A percentile compares a stretch with the other conserved stretches of the same genome.
Evolutionary conservation across 1,140 invertebrate genomes (phyloP).

Genomic region (Callitettix versicolor): DNA sequence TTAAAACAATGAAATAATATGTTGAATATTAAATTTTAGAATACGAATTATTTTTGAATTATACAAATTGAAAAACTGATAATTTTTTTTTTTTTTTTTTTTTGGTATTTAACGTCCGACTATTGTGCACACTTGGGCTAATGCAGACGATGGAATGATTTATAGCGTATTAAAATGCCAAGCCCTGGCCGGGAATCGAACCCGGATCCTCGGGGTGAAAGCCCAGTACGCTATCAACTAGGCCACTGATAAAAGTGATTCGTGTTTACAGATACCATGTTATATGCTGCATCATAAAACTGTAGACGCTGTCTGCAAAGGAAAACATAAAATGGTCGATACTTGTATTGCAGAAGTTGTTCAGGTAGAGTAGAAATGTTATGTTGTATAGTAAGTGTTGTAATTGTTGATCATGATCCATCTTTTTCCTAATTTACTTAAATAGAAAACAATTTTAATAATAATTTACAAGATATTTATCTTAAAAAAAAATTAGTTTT

Average conservation of each 20-base stretch:
- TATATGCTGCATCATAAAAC: conserved; percentile 1
- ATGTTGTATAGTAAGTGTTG: neutral
- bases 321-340: neutral
- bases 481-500: neutral
- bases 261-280: neutral
- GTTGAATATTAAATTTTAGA: neutral
- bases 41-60: neutral
- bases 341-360: neutral
- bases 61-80: neutral
- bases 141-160: too few relatives aligned
- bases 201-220: too few relatives aligned
- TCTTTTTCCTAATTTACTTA: neutral
- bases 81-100: neutral
- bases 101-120: too few relatives aligned
- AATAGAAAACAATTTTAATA: neutral
- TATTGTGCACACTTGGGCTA: too few relatives aligned
- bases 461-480: neutral
- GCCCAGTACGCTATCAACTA: too few relatives aligned
- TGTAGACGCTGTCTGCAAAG: neutral
- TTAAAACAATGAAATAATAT: neutral
- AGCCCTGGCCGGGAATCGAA: too few relatives aligned
- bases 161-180: too few relatives aligned
- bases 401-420: neutral
- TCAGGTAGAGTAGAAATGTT: neutral
- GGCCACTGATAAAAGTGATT: neutral